Evolutionary conservation across 2,113 vertebrate genomes (phyloP).

Genomic region (Gopherus evgoodei): DNA sequence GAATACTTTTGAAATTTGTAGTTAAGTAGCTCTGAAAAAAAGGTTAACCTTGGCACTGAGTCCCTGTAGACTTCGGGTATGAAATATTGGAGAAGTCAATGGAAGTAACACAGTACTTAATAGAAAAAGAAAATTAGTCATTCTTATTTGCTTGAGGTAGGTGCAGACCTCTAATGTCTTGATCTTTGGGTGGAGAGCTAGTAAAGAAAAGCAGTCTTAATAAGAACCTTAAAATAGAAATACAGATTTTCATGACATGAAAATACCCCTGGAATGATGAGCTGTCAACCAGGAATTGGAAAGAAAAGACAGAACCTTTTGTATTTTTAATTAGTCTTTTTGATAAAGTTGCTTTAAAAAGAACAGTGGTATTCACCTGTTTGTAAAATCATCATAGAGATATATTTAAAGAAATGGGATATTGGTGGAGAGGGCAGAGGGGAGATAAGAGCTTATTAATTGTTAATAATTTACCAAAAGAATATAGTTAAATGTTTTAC

Average conservation of each 20-base stretch:
- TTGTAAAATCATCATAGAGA: neutral
- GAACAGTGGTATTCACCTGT: neutral
- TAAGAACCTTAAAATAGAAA: constrained; percentile 67
- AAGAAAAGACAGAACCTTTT: constrained; percentile 15
- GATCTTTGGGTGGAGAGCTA: constrained; percentile 68
- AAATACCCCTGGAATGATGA: constrained; percentile 48
- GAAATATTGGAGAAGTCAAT: constrained; percentile 39
- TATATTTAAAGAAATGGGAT: neutral
- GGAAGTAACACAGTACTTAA: constrained; percentile 48
- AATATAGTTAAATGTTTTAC: neutral
- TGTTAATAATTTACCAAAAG: neutral
- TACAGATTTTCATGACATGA: constrained; percentile 39
- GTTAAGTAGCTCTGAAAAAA: neutral
- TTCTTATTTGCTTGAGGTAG: constrained; percentile 69
- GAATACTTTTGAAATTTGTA: neutral
- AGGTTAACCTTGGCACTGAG: constrained; percentile 17
- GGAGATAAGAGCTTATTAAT: neutral
- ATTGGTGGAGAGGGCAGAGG: neutral
- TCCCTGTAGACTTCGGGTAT: neutral
- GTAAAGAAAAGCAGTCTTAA: constrained; percentile 49
- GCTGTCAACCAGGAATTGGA: constrained; percentile 23
- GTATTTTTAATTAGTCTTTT: constrained; percentile 57
- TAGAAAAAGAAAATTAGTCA: constrained; percentile 69
- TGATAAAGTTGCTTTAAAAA: neutral
- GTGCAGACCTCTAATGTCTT: constrained; percentile 54